phyloP scores from a whole-genome alignment of 2,113 vertebrate species.

The Psammodynastes pulverulentus region DNA sequence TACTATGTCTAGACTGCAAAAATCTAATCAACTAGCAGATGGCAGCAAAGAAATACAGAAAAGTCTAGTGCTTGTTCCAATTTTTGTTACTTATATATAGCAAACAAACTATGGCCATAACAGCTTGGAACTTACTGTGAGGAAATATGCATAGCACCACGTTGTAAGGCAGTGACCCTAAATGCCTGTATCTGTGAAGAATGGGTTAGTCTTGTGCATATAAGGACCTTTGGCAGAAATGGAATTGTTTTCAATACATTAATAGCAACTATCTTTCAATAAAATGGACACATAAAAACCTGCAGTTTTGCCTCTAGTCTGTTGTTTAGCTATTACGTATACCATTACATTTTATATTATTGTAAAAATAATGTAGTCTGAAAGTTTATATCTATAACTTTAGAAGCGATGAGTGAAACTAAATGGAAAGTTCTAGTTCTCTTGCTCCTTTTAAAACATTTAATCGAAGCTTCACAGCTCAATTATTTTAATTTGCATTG shows the following conservation, averaged over 20 bases:
- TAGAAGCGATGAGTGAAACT: not conserved
- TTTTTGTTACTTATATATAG: not conserved
- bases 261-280: not conserved
- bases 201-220: not conserved
- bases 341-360: not conserved
- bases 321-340: not conserved
- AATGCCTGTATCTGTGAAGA: not conserved
- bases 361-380: constrained; percentile 15
- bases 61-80: not conserved
- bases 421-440: not conserved
- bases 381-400: not conserved
- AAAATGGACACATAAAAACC: not conserved
- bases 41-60: not conserved
- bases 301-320: not conserved
- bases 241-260: not conserved
- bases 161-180: not conserved
- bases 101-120: not conserved
- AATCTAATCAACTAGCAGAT: not conserved
- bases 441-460: not conserved
- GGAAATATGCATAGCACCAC: not conserved
- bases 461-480: constrained; percentile 21
- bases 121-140: not conserved
- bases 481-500: not conserved
- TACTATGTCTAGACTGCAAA: not conserved
- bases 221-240: not conserved